A percentile compares a stretch with the other conserved stretches of the same genome.
These are phyloP conservation scores for Bufo bufo DNA, from an alignment of 2,113 vertebrate genomes.

Conservation along the genomic window DNA sequence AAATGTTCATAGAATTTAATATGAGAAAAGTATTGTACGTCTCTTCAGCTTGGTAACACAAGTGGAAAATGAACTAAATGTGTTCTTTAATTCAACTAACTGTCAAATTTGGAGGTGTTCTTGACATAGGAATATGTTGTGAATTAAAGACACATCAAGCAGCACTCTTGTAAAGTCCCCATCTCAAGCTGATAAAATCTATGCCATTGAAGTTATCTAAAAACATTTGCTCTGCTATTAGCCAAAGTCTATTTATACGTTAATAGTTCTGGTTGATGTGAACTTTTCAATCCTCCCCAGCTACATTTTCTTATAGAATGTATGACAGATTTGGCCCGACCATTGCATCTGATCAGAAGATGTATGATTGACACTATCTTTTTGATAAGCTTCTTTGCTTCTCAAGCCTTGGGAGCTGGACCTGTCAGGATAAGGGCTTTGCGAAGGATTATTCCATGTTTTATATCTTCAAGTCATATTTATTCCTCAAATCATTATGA, in stretches of 20 bases:
- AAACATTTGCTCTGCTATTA: not conserved
- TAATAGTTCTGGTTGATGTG: not conserved
- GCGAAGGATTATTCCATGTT: slow-evolving; percentile 8
- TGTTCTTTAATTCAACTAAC: not conserved
- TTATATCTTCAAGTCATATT: slow-evolving; percentile 19
- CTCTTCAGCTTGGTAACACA: not conserved
- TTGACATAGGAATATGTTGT: not conserved
- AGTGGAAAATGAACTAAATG: not conserved
- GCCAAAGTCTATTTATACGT: not conserved
- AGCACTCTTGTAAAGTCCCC: slow-evolving; percentile 16
- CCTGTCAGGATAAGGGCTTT: not conserved
- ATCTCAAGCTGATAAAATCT: not conserved
- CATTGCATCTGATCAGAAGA: not conserved
- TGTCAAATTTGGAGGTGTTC: slow-evolving; percentile 11
- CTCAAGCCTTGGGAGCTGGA: not conserved
- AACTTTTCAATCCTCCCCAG: not conserved
- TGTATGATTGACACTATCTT: not conserved
- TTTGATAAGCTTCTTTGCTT: not conserved
- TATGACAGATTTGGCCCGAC: not conserved
- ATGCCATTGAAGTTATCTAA: not conserved
- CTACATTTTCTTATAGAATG: not conserved
- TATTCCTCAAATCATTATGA: slow-evolving; percentile 37
- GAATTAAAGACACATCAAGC: slow-evolving; percentile 10
- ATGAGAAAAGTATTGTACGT: not conserved
- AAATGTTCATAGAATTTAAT: not conserved